A percentile compares a stretch with the other conserved stretches of the same genome.
Conservation (phyloP, 2,113 vertebrate species). For the Bujurquina vittata region DNA sequence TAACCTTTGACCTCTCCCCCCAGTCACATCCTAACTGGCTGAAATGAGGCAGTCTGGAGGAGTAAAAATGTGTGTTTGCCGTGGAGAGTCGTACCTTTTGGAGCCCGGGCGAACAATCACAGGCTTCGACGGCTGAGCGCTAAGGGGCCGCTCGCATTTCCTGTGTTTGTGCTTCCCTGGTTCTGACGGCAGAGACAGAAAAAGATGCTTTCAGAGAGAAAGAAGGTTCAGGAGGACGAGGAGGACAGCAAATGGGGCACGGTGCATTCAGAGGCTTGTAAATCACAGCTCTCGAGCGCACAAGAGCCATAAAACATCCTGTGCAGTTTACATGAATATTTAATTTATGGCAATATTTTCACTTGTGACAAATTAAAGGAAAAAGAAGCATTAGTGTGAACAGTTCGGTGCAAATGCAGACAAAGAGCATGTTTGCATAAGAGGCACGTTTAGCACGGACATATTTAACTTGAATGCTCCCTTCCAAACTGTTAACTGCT, state of each 20-base stretch:
- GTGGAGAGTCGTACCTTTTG: constrained; percentile 68
- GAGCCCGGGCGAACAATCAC: constrained; percentile 68
- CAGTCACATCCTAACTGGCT: accelerated
- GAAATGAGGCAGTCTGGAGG: not conserved
- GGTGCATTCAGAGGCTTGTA: not conserved
- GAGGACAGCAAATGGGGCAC: not conserved
- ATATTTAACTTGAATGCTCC: no score
- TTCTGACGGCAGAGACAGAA: constrained; percentile 61
- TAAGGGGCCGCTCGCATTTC: constrained; percentile 79
- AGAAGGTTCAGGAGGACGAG: not conserved
- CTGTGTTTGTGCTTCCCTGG: constrained; percentile 80
- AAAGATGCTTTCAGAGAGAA: not conserved
- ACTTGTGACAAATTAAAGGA: not conserved
- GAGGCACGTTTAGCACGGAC: no score
- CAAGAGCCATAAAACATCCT: not conserved
- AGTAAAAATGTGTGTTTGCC: not conserved
- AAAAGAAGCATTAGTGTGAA: not conserved
- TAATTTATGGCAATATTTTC: not conserved
- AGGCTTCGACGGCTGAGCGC: constrained; percentile 70
- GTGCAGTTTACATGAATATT: not conserved
- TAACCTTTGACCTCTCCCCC: not conserved
- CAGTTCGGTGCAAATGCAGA: not conserved
- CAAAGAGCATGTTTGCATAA: no score
- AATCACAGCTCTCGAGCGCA: not conserved
- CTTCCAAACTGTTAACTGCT: not conserved